Base-by-base conservation (phyloP, 2,797 vertebrate species). In the Acanthurus leucopareius region DNA sequence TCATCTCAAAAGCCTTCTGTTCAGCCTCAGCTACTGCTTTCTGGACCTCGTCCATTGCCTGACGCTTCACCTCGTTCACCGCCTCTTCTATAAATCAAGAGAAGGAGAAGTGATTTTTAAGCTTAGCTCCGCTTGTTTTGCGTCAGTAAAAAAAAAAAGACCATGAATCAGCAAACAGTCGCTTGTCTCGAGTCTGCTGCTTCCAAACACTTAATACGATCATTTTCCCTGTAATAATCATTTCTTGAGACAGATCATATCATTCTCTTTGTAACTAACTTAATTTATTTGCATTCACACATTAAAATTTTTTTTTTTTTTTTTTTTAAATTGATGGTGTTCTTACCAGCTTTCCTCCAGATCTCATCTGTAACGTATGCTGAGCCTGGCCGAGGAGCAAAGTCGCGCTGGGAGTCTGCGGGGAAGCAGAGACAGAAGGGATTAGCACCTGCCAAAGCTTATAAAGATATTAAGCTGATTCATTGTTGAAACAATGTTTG, bases 1-100 rank as follows among this genome's bases (percentile, higher is more conserved):
- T 99, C 97, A 99, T 99, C 95, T 99, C 98, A 3, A 98, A 99
- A 0, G 98, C 98, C 93, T 99, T 99, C 94, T 99, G 98, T 88
- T 99, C 98, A 0, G 98, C 98, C 88, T 99, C 98, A 0, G 98
- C 97, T 28, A 99, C 98, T 0, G 98, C 98, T 80, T 99, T 99
- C 93, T 99, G 98, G 47, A 99, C 97, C 94, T 99, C 98, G 0
- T 98, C 98, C 97, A 99, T 98, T 80, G 98, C 98, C 95, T 99
- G 98, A 4, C 98, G 96, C 92, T 99, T 99, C 91, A 99, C 98
- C 91, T 99, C 98, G 22, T 99, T 99, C 92, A 99, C 98, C 0
- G 98, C 98, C 88, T 99, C 98, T 93, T 99, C 98, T 99, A 73
- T 0, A 20, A 32, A 32, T 32, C 28, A 0, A 51, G n/a, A 15